Evolutionary conservation across 53 echinoderm and acorn worm genomes (phyloP).

Genomic region (Holothuria scabra): DNA sequence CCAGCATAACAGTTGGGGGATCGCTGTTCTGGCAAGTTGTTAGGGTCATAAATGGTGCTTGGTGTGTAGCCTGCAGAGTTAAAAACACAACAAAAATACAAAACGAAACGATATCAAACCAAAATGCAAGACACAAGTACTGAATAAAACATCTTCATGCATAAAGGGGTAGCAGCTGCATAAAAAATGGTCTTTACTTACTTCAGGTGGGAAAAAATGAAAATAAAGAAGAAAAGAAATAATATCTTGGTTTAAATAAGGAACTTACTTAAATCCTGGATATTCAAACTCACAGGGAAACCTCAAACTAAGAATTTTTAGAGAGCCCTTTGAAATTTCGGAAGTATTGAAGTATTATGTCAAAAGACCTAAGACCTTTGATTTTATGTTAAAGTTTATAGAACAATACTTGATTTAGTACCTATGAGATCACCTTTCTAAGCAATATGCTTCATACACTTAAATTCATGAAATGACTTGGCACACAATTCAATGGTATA

Average conservation of each 20-base stretch:
- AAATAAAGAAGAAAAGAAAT: constrained; percentile 1
- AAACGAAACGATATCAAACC: constrained; percentile 6
- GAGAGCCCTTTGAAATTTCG: no score
- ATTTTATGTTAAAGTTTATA: no score
- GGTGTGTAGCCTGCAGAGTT: constrained; percentile 21
- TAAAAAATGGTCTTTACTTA: constrained; percentile 14
- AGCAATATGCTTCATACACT: no score
- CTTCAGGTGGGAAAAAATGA: constrained; percentile 15
- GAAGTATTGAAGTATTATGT: no score
- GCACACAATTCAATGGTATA: no score
- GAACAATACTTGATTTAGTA: no score
- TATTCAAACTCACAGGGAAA: no score
- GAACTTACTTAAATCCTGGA: no score
- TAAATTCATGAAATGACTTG: no score
- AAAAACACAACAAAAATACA: constrained; percentile 1
- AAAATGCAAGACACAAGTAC: constrained; percentile 11
- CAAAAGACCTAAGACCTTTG: no score
- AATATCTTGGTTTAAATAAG: not conserved
- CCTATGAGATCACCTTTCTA: no score
- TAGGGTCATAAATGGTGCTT: constrained; percentile 3
- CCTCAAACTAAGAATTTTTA: no score
- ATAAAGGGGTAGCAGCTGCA: constrained; percentile 1
- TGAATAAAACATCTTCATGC: constrained; percentile 20
- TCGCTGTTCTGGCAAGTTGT: not conserved
- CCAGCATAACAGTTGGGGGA: constrained; percentile 3